Conservation (phyloP, 2,888 invertebrate species). For the Brassicogethes aeneus region DNA sequence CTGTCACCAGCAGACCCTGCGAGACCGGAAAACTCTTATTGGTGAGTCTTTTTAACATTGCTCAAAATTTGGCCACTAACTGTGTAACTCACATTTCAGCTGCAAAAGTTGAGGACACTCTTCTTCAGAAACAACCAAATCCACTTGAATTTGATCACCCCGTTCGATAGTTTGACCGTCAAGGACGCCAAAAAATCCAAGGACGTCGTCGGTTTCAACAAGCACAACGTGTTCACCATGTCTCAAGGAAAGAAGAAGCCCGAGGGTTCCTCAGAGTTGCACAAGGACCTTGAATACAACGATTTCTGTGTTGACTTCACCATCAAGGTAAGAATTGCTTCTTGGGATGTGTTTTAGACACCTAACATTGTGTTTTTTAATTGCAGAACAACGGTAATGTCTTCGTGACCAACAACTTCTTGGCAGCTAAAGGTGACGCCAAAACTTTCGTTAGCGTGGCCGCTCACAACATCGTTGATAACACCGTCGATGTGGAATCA, state of each 20-base stretch:
- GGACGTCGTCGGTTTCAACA: constrained; percentile 53
- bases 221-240: constrained; percentile 52
- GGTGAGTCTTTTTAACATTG: constrained; percentile 39
- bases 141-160: constrained; percentile 52
- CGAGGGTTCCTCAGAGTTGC: constrained; percentile 47
- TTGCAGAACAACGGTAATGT: constrained; percentile 55
- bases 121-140: constrained; percentile 50
- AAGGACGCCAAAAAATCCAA: constrained; percentile 48
- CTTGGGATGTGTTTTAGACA: no score
- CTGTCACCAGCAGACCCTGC: constrained; percentile 55
- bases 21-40: constrained; percentile 44
- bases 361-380: constrained; percentile 8
- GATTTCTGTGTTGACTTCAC: constrained; percentile 63
- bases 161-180: constrained; percentile 46
- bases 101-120: constrained; percentile 27
- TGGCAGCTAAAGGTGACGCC: constrained; percentile 44
- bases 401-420: constrained; percentile 55
- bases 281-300: constrained; percentile 46
- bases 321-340: constrained; percentile 50
- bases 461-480: constrained; percentile 40
- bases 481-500: constrained; percentile 35
- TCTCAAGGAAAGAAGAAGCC: constrained; percentile 54
- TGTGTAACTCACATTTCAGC: constrained; percentile 16
- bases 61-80: neutral
- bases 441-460: constrained; percentile 53